phyloP scores from a whole-genome alignment of 1,140 invertebrate genomes.

The Ganaspis sp. region DNA sequence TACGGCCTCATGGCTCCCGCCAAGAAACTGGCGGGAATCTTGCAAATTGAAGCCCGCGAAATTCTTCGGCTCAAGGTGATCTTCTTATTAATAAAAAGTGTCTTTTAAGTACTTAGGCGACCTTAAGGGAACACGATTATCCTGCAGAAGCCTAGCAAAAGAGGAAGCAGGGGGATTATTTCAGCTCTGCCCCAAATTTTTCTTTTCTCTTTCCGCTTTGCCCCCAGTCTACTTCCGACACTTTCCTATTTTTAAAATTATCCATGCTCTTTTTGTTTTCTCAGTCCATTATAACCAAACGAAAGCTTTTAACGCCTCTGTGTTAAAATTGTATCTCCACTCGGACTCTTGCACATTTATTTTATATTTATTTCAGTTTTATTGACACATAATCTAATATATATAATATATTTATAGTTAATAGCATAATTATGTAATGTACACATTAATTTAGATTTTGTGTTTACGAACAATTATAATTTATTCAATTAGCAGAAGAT shows the following conservation, averaged over 20 bases:
- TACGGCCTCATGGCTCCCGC: constrained; percentile 1
- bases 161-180: neutral
- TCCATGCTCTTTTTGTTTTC: too few species aligned
- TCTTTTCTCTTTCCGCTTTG: neutral
- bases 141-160: neutral
- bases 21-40: constrained; percentile 12
- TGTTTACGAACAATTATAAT: too few species aligned
- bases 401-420: too few species aligned
- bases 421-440: too few species aligned
- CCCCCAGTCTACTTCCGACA: neutral
- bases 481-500: too few species aligned
- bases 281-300: too few species aligned
- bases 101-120: neutral
- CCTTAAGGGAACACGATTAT: neutral
- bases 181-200: neutral
- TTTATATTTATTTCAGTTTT: too few species aligned
- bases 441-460: too few species aligned
- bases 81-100: neutral
- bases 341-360: too few species aligned
- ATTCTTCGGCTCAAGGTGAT: neutral
- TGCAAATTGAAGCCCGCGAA: constrained; percentile 4
- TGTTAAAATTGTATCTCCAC: too few species aligned
- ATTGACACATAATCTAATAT: too few species aligned
- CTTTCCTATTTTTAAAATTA: neutral
- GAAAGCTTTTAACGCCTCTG: too few species aligned